A percentile compares a stretch with the other conserved stretches of the same genome.
These are phyloP conservation scores for Nemopilema nomurai DNA, from an alignment of 30 jellyfish, hydroid and myxozoan species.

Conservation along the genomic window DNA sequence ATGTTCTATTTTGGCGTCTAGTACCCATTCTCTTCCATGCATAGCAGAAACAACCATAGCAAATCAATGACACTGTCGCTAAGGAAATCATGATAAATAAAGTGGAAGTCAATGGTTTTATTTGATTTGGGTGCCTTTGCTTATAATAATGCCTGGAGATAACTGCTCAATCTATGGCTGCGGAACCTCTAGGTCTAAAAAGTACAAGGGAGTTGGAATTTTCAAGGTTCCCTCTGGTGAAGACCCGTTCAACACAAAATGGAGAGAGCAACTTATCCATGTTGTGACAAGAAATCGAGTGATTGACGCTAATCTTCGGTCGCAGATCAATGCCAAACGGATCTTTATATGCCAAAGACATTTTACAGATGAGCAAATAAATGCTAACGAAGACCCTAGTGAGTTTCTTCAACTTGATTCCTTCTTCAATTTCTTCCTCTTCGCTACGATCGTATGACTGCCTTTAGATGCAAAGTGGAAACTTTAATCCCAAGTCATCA, in stretches of 20 bases:
- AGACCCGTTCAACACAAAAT: constrained; percentile 3
- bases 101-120: background rate
- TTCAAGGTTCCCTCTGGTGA: constrained; percentile 40
- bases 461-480: background rate
- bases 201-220: constrained; percentile 12
- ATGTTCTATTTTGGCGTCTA: constrained; percentile 6
- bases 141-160: constrained; percentile 18
- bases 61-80: constrained; percentile 2
- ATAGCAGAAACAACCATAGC: constrained; percentile 11
- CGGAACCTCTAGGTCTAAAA: constrained; percentile 14
- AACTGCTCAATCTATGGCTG: constrained; percentile 42
- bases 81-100: background rate
- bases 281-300: constrained; percentile 32
- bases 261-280: constrained; percentile 41
- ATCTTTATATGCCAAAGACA: constrained; percentile 39
- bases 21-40: constrained; percentile 26
- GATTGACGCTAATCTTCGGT: constrained; percentile 12
- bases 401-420: background rate
- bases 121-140: background rate
- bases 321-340: constrained; percentile 5
- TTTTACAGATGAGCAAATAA: constrained; percentile 5
- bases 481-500: background rate
- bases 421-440: background rate
- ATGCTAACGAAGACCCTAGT: background rate
- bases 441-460: background rate